These are phyloP conservation scores for human DNA, from an alignment of 2,113 vertebrate genomes.

Conservation along the genomic window DNA sequence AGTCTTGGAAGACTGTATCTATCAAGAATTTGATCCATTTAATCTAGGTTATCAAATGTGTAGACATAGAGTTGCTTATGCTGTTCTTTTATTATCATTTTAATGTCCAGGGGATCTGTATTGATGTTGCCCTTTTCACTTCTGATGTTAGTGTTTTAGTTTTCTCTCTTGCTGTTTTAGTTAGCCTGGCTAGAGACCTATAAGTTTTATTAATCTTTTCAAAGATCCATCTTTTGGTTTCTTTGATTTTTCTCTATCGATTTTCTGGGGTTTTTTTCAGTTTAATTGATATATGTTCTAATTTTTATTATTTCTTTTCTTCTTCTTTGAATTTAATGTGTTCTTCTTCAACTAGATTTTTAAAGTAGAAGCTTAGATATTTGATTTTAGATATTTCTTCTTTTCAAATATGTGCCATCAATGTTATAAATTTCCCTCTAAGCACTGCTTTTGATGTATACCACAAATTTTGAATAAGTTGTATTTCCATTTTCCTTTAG, in stretches of 20 bases:
- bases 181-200: background rate
- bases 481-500: background rate
- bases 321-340: background rate
- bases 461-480: background rate
- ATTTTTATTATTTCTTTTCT: background rate
- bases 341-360: background rate
- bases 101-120: background rate
- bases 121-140: background rate
- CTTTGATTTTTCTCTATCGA: background rate
- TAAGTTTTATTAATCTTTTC: background rate
- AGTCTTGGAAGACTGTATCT: background rate
- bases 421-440: background rate
- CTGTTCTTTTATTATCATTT: background rate
- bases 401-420: background rate
- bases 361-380: background rate
- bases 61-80: background rate
- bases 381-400: background rate
- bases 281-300: background rate
- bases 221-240: background rate
- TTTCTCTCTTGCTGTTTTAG: background rate
- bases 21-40: background rate
- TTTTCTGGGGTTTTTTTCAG: background rate
- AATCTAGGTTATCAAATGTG: background rate
- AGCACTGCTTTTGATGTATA: background rate
- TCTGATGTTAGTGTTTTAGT: background rate